These are phyloP conservation scores for Aplysina aerophoba DNA, from an alignment of 37 sponge, comb jelly and placozoan species.

Conservation along the genomic window DNA sequence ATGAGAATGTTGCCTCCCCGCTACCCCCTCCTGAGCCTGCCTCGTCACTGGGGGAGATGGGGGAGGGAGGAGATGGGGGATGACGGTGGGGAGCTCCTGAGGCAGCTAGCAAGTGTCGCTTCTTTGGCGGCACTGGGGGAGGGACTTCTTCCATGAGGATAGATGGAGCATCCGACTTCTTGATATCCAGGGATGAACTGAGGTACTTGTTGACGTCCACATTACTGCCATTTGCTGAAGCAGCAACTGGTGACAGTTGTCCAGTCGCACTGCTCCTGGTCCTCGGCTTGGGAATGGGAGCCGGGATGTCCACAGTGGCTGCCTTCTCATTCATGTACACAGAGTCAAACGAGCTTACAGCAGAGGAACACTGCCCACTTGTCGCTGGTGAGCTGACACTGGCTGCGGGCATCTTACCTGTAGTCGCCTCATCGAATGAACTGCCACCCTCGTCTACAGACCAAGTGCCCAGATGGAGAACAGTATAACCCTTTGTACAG, in stretches of 20 bases:
- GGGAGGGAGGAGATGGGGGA: conserved; percentile 18
- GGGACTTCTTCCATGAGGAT: not conserved
- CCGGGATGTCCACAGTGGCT: not conserved
- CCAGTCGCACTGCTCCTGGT: not conserved
- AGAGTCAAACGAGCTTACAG: not conserved
- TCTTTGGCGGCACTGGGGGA: not conserved
- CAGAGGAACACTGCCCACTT: not conserved
- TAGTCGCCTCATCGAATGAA: conserved; percentile 11
- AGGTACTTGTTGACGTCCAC: not conserved
- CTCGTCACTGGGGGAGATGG: not conserved
- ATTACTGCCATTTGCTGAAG: too few relatives aligned
- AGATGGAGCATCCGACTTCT: not conserved
- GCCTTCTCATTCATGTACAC: conserved; percentile 28
- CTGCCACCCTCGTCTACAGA: not conserved
- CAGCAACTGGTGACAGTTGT: too few relatives aligned
- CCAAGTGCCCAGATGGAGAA: too few relatives aligned
- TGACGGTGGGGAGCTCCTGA: conserved; percentile 19
- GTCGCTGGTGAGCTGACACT: not conserved
- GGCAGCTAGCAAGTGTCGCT: not conserved
- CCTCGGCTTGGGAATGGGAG: not conserved
- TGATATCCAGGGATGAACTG: not conserved
- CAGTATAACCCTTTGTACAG: too few relatives aligned
- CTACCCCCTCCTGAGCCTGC: not conserved
- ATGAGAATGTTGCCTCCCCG: not conserved
- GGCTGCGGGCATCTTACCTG: not conserved